Percentiles rank a stretch among this genome's conserved stretches.
Evolutionary conservation across 2,888 invertebrate species (phyloP).

Genomic region (Brenthis daphne): DNA sequence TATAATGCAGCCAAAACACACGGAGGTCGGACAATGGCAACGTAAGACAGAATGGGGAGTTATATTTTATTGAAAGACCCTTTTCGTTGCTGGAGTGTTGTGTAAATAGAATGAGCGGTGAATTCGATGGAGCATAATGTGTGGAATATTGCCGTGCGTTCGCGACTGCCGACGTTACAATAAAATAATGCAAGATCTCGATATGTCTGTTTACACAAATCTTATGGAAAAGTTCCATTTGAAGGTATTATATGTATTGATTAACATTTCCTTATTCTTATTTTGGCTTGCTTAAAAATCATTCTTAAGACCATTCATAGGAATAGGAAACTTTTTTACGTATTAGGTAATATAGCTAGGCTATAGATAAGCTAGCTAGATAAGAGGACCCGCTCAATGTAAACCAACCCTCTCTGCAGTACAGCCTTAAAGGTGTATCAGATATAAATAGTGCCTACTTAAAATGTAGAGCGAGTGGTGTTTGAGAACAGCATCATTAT

Average conservation of each 20-base stretch:
- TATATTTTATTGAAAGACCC: constrained; percentile 81
- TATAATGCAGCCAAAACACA: constrained; percentile 63
- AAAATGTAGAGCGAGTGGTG: constrained; percentile 14
- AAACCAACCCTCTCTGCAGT: background rate
- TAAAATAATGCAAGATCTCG: constrained; percentile 51
- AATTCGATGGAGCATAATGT: constrained; percentile 66
- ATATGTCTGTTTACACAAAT: constrained; percentile 24
- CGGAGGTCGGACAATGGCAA: constrained; percentile 59
- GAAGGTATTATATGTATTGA: background rate
- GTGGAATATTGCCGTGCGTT: constrained; percentile 65
- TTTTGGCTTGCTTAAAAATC: background rate
- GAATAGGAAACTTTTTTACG: no score
- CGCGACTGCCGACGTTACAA: constrained; percentile 52
- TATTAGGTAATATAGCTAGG: no score
- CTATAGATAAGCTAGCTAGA: no score
- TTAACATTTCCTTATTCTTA: background rate
- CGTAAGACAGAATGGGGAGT: constrained; percentile 75
- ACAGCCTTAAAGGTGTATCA: background rate
- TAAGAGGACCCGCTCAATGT: background rate
- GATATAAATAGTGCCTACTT: constrained; percentile 14
- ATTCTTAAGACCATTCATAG: no score
- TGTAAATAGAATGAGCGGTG: constrained; percentile 74
- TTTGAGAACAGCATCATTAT: constrained; percentile 15
- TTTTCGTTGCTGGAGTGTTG: constrained; percentile 76
- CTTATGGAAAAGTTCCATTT: constrained; percentile 11